These are phyloP conservation scores for Halcyon senegalensis DNA, from an alignment of 2,113 vertebrate genomes.

Conservation along the genomic window DNA sequence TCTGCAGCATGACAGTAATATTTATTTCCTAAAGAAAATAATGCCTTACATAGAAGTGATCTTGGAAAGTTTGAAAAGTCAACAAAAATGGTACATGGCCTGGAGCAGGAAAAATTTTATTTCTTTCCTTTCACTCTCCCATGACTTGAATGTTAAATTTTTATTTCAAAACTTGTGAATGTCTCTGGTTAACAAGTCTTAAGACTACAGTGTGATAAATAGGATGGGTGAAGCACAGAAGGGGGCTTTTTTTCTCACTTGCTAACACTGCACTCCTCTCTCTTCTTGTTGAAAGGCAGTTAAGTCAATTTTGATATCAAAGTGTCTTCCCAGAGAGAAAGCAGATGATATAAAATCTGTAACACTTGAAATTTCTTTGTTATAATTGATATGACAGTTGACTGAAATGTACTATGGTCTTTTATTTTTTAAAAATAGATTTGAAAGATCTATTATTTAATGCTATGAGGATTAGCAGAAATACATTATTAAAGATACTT, in stretches of 20 bases:
- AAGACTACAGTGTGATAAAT: neutral
- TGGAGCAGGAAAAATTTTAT: fast-evolving
- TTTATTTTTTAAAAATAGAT: neutral
- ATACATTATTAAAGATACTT: neutral
- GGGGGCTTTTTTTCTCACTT: neutral
- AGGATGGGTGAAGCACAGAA: neutral
- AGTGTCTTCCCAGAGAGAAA: neutral
- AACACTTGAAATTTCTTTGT: neutral
- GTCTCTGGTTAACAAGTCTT: neutral
- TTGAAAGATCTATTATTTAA: neutral
- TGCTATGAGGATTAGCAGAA: neutral
- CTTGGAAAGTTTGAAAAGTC: neutral
- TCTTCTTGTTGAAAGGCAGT: neutral
- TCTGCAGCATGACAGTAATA: neutral
- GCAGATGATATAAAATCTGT: neutral
- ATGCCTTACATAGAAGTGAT: neutral
- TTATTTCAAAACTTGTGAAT: neutral
- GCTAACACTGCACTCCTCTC: neutral
- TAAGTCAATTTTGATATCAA: neutral
- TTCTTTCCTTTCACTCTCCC: neutral
- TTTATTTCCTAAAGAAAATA: too few species aligned
- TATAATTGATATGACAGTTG: neutral
- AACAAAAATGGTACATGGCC: neutral
- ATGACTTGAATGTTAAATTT: neutral
- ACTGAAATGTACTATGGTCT: neutral